These are phyloP conservation scores for Syrmaticus mikado DNA, from an alignment of 2,113 vertebrate genomes.

Conservation along the genomic window DNA sequence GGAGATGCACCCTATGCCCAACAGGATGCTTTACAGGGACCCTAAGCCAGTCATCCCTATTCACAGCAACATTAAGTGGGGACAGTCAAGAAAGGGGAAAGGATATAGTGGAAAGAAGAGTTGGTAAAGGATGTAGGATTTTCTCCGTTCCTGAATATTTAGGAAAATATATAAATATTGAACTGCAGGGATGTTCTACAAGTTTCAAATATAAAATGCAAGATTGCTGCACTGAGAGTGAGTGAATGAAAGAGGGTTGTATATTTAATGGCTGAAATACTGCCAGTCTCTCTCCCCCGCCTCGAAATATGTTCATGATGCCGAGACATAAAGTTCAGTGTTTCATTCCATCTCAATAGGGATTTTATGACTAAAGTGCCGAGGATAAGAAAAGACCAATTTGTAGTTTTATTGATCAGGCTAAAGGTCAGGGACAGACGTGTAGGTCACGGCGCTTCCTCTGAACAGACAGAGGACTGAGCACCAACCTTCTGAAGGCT, in stretches of 20 bases:
- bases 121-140: neutral
- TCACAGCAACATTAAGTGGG: slow-evolving; percentile 10
- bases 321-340: slow-evolving; percentile 73
- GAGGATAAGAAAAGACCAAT: slow-evolving; percentile 75
- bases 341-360: slow-evolving; percentile 71
- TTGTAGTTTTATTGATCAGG: slow-evolving; percentile 78
- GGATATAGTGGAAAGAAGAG: neutral
- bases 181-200: slow-evolving; percentile 1
- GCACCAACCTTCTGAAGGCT: neutral
- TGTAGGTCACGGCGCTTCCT: slow-evolving; percentile 70
- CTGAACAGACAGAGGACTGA: slow-evolving; percentile 18
- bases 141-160: neutral
- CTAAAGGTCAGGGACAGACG: slow-evolving; percentile 77
- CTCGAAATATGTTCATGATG: slow-evolving; percentile 63
- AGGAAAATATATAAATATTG: neutral
- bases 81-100: neutral
- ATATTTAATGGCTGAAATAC: slow-evolving; percentile 64
- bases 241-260: neutral
- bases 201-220: slow-evolving; percentile 43
- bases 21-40: neutral
- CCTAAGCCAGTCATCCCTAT: neutral
- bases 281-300: slow-evolving; percentile 49
- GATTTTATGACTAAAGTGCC: slow-evolving; percentile 72
- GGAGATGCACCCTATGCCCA: neutral
- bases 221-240: neutral